Percentiles rank a stretch among this genome's conserved stretches.
phyloP scores from a whole-genome alignment of 2,888 invertebrate genomes.

The Andrena praecox region DNA sequence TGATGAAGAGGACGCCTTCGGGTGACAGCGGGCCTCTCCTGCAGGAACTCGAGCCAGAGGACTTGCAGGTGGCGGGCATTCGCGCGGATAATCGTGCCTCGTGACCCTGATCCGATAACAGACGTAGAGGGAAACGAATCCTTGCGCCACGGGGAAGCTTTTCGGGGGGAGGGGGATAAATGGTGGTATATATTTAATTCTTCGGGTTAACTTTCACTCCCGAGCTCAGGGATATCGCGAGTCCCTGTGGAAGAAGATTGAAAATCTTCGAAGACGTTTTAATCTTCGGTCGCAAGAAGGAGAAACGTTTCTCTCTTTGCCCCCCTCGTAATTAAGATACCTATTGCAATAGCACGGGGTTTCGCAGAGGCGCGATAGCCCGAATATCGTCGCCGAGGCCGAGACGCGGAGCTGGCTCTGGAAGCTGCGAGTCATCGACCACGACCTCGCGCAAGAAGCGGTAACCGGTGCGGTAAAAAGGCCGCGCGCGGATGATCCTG shows the following conservation, averaged over 20 bases:
- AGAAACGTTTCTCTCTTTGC: neutral
- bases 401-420: constrained; percentile 5
- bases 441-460: constrained; percentile 60
- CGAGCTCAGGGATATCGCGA: too few relatives aligned
- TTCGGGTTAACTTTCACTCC: too few relatives aligned
- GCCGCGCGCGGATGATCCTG: constrained; percentile 53
- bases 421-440: constrained; percentile 58
- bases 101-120: constrained; percentile 65
- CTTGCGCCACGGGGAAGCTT: neutral
- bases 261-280: neutral
- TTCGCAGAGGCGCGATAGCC: constrained; percentile 3
- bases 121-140: constrained; percentile 19
- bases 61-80: constrained; percentile 64
- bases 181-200: neutral
- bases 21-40: constrained; percentile 78
- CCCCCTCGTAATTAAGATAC: constrained; percentile 1
- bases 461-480: constrained; percentile 41
- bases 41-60: constrained; percentile 67
- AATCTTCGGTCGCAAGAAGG: neutral
- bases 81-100: constrained; percentile 58
- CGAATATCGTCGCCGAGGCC: constrained; percentile 7
- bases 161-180: neutral
- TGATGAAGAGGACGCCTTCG: constrained; percentile 80
- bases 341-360: neutral
- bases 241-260: too few relatives aligned